These are phyloP conservation scores for Cygnus buccinator DNA, from an alignment of 2,113 vertebrate species.

Conservation along the genomic window DNA sequence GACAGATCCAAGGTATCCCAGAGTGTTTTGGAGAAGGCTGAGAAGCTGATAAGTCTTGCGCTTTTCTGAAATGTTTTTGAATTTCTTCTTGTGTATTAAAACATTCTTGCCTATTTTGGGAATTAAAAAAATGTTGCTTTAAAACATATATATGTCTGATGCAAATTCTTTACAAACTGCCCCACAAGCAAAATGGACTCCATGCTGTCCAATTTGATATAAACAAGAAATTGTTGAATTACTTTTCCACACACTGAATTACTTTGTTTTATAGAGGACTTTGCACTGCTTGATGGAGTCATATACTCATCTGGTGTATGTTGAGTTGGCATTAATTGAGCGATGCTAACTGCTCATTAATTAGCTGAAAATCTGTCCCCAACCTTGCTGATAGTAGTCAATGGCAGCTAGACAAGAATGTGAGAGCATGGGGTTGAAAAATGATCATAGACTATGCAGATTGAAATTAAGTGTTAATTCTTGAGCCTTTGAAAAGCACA, in stretches of 20 bases:
- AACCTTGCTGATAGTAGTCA: not conserved
- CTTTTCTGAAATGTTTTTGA: not conserved
- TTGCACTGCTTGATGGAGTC: not conserved
- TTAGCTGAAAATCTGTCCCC: conserved; percentile 21
- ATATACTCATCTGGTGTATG: not conserved
- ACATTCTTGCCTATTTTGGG: not conserved
- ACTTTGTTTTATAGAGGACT: not conserved
- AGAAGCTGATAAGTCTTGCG: not conserved
- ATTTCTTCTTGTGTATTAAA: not conserved
- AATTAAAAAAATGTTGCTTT: not conserved
- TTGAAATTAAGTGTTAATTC: not conserved
- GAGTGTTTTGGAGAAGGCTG: not conserved
- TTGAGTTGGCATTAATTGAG: conserved; percentile 41
- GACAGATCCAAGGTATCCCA: not conserved
- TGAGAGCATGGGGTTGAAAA: not conserved
- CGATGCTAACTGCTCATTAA: conserved; percentile 14
- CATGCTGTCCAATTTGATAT: not conserved
- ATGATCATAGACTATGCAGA: not conserved
- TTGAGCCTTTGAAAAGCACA: not conserved
- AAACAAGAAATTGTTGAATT: not conserved
- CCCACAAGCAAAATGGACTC: not conserved
- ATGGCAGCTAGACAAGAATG: not conserved
- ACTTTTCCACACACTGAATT: not conserved
- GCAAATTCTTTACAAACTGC: not conserved
- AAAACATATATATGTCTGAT: not conserved